phyloP scores from a whole-genome alignment of 1,140 invertebrate genomes.

The Eumeta japonica region DNA sequence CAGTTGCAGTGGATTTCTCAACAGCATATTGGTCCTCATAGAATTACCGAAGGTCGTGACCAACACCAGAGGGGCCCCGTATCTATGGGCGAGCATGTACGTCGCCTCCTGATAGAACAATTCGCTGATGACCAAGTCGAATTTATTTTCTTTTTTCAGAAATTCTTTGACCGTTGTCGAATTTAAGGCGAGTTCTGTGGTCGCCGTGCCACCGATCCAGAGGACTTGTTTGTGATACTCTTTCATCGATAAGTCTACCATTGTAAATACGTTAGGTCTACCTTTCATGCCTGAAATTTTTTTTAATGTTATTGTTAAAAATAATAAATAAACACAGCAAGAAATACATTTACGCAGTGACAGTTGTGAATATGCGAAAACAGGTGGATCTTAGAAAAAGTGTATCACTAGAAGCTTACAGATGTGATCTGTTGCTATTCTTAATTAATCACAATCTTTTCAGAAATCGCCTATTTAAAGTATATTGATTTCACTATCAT shows the following conservation, averaged over 20 bases:
- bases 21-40: conserved; percentile 56
- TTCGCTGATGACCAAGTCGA: conserved; percentile 58
- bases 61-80: conserved; percentile 56
- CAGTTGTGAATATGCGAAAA: too few relatives aligned
- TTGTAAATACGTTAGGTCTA: conserved; percentile 40
- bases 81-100: conserved; percentile 57
- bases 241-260: conserved; percentile 29
- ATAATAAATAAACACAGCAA: too few relatives aligned
- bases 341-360: too few relatives aligned
- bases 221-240: conserved; percentile 31
- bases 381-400: too few relatives aligned
- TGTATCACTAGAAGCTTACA: too few relatives aligned
- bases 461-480: too few relatives aligned
- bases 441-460: too few relatives aligned
- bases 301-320: too few relatives aligned
- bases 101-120: conserved; percentile 60
- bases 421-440: too few relatives aligned
- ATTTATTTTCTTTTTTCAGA: conserved; percentile 45
- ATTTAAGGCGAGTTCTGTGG: conserved; percentile 51
- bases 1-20: conserved; percentile 55
- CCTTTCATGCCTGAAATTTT: too few relatives aligned
- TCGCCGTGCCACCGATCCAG: conserved; percentile 44
- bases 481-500: too few relatives aligned
- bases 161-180: conserved; percentile 48
- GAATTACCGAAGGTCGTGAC: conserved; percentile 58